A percentile compares a stretch with the other conserved stretches of the same genome.
Conservation (phyloP, 1,140 invertebrate species). For the Ceratosolen fusciceps region DNA sequence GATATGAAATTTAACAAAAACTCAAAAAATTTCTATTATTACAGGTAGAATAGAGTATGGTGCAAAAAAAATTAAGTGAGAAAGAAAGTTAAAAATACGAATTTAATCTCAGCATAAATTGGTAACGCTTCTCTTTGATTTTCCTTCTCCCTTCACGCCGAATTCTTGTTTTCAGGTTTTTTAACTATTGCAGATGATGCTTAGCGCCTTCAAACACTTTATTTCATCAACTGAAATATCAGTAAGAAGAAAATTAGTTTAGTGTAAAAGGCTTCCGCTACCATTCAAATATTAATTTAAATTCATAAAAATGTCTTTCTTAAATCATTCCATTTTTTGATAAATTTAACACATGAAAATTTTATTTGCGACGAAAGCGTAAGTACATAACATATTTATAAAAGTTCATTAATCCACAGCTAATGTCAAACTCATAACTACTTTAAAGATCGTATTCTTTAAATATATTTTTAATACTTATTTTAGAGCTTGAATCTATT, state of each 20-base stretch:
- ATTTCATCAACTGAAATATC: conserved; percentile 34
- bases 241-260: conserved; percentile 20
- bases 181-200: conserved; percentile 14
- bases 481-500: neutral
- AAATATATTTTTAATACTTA: neutral
- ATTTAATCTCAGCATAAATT: neutral
- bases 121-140: conserved; percentile 25
- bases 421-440: neutral
- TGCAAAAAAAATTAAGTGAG: conserved; percentile 13
- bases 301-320: conserved; percentile 20
- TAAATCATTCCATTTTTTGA: conserved; percentile 6
- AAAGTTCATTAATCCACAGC: too few species aligned
- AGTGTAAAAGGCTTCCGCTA: neutral
- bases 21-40: neutral
- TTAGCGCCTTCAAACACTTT: conserved; percentile 29
- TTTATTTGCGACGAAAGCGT: neutral
- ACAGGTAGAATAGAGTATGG: neutral
- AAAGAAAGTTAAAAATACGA: conserved; percentile 6
- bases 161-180: conserved; percentile 43
- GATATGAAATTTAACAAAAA: neutral
- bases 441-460: neutral
- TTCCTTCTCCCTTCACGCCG: neutral
- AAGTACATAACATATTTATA: neutral
- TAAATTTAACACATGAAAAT: neutral
- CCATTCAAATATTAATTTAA: conserved; percentile 36